These are phyloP conservation scores for Adelosebastes latens DNA, from an alignment of 2,797 vertebrate species.

Conservation along the genomic window DNA sequence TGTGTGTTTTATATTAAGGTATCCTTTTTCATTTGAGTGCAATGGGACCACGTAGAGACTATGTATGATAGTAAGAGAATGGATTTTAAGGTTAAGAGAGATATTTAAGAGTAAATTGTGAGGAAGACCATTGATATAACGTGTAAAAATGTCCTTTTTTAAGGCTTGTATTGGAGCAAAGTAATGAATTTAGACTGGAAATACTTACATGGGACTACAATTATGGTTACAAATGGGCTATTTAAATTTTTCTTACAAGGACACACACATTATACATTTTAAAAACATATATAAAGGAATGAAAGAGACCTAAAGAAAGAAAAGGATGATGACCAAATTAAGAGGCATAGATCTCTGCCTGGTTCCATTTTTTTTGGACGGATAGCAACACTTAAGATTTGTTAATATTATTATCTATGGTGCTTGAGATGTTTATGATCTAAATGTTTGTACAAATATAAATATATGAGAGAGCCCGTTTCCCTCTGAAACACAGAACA, in stretches of 20 bases:
- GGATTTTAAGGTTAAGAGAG: conserved; percentile 6
- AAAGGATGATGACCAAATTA: conserved; percentile 38
- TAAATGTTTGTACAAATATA: conserved; percentile 86
- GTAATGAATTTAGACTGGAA: conserved; percentile 18
- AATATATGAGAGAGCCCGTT: conserved; percentile 76
- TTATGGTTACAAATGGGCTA: not conserved
- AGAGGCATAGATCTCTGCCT: conserved; percentile 77
- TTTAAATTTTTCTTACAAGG: conserved; percentile 5
- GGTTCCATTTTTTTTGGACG: conserved; percentile 74
- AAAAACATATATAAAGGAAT: conserved; percentile 12
- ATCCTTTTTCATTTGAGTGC: conserved; percentile 64
- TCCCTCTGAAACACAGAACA: conserved; percentile 61
- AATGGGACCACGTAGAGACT: conserved; percentile 72
- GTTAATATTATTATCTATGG: conserved; percentile 78
- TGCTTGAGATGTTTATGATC: conserved; percentile 86
- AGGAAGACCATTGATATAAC: not conserved
- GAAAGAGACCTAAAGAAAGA: conserved; percentile 29
- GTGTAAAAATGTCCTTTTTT: not conserved
- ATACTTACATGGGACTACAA: not conserved
- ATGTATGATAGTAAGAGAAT: conserved; percentile 11
- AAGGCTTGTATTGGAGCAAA: conserved; percentile 27
- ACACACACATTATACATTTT: not conserved
- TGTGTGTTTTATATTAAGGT: conserved; percentile 86
- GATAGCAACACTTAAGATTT: conserved; percentile 69
- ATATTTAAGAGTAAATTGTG: conserved; percentile 33